phyloP scores from a whole-genome alignment of 2,888 invertebrate genomes.

The Dimorphilus gyrociliatus region DNA sequence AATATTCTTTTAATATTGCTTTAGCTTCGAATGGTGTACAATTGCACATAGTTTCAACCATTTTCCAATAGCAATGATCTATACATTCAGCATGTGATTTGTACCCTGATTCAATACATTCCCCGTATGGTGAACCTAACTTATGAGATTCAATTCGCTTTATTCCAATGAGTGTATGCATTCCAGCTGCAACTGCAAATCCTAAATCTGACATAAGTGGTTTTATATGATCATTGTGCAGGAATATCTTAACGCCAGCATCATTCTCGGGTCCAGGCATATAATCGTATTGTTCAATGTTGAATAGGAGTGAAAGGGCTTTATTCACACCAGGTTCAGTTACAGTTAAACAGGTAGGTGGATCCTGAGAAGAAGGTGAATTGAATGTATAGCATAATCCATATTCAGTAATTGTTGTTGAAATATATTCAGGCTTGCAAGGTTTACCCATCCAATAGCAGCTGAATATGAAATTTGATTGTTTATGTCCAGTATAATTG shows the following conservation, averaged over 20 bases:
- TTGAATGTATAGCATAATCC: constrained; percentile 13
- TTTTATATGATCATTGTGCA: constrained; percentile 8
- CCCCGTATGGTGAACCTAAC: no score
- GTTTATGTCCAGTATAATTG: no score
- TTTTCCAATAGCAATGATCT: no score
- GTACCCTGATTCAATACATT: no score
- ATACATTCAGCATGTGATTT: no score
- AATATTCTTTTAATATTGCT: no score
- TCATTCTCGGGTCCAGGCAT: constrained; percentile 12
- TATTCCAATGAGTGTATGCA: constrained; percentile 10
- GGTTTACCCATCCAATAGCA: constrained; percentile 8
- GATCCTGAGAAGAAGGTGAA: no score
- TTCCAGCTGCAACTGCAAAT: constrained; percentile 11
- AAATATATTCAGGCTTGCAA: constrained; percentile 6
- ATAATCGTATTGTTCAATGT: constrained; percentile 12
- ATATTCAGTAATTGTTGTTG: constrained; percentile 7
- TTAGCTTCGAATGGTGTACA: no score
- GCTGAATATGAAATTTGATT: constrained; percentile 6
- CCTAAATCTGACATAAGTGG: constrained; percentile 10
- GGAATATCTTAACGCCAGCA: constrained; percentile 9
- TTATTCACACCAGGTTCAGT: no score
- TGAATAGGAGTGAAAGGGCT: constrained; percentile 7
- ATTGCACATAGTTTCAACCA: no score
- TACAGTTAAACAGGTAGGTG: no score
- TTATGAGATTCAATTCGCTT: constrained; percentile 4